Conservation (phyloP, 2,113 vertebrate genomes). For the Fulica atra region DNA sequence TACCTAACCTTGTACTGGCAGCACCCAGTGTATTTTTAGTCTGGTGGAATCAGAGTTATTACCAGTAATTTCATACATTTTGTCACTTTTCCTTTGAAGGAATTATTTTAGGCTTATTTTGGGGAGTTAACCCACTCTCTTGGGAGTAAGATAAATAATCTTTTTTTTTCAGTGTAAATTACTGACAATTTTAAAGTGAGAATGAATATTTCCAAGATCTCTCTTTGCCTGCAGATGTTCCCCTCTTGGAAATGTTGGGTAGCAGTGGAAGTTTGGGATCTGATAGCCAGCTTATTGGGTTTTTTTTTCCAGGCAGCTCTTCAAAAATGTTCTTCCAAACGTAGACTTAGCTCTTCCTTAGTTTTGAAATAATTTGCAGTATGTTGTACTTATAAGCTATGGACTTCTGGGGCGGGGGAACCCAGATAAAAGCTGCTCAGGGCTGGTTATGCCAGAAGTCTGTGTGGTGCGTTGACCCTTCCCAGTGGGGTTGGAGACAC, state of each 20-base stretch:
- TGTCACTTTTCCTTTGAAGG: constrained; percentile 19
- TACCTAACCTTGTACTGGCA: background rate
- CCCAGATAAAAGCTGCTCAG: background rate
- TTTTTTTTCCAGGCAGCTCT: background rate
- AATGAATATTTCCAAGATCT: background rate
- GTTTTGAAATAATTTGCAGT: background rate
- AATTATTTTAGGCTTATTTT: background rate
- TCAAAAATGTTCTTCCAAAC: background rate
- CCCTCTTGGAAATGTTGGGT: background rate
- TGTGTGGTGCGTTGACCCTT: background rate
- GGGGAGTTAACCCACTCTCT: background rate
- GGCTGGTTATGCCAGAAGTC: background rate
- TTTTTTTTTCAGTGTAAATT: background rate
- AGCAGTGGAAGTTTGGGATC: background rate
- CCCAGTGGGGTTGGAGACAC: background rate
- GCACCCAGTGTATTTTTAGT: background rate
- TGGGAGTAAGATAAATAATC: background rate
- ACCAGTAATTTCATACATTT: background rate
- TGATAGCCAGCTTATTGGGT: background rate
- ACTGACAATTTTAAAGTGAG: background rate
- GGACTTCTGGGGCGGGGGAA: background rate
- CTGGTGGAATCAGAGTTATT: background rate
- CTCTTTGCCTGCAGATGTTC: background rate
- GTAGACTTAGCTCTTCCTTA: background rate
- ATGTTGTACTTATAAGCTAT: background rate